These are phyloP conservation scores for Ostrea denselamellosa DNA, from an alignment of 1,140 invertebrate species.

Conservation along the genomic window DNA sequence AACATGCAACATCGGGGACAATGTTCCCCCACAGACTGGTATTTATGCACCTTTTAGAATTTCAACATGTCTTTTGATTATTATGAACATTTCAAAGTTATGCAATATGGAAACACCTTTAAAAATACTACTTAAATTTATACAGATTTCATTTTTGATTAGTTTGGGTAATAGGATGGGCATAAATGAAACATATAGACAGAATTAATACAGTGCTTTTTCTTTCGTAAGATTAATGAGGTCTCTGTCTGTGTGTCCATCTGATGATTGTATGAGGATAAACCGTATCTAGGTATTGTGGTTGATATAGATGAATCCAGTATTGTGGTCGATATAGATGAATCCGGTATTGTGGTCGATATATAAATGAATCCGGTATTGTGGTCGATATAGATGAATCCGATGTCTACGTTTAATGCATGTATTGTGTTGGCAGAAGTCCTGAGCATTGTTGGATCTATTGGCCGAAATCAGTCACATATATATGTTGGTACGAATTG, in stretches of 20 bases:
- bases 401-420: slow-evolving; percentile 52
- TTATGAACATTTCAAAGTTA: no score
- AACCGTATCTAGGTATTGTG: no score
- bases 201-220: no score
- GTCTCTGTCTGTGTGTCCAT: no score
- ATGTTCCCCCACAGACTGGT: not conserved
- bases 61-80: not conserved
- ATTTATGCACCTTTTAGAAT: not conserved
- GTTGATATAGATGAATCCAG: no score
- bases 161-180: not conserved
- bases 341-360: slow-evolving; percentile 30
- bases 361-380: no score
- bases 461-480: slow-evolving; percentile 49
- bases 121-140: no score
- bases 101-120: no score
- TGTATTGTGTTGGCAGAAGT: slow-evolving; percentile 42
- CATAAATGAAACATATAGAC: no score
- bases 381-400: slow-evolving; percentile 39
- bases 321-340: slow-evolving; percentile 38
- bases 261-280: no score
- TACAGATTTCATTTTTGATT: not conserved
- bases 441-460: slow-evolving; percentile 46
- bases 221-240: no score
- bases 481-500: slow-evolving; percentile 48
- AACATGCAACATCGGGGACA: not conserved